Evolutionary conservation across 2,797 vertebrate genomes (phyloP), one percentile per base, ranked within the genome.

Genomic region (Tadarida brasiliensis): DNA sequence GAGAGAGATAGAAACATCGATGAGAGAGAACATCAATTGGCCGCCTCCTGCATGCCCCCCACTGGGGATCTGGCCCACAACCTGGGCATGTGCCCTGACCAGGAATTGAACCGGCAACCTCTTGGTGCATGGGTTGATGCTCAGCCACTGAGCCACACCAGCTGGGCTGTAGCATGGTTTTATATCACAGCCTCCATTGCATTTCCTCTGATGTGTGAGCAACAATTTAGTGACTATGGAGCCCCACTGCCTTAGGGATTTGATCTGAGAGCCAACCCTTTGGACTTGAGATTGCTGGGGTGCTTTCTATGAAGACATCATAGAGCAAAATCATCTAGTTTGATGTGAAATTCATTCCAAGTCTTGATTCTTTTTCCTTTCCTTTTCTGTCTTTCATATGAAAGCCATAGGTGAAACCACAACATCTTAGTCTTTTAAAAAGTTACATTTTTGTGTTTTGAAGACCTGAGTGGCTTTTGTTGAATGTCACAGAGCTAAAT

Each of bases 341-440:
- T 94, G 39, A 74, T 82, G 22, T 92, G 71, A 94, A 96, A 82
- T 5, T 35, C 83, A 30, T 96, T 81, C 33, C 20, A 68, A 80
- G 74, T 54, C 19, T 68, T 47, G 76, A 47, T 90, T 91, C 24
- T 87, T 95, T 78, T 59, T 68, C 44, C 90, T 81, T 87, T 86
- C 33, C 10, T 86, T 94, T 89, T 39, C 30, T 47, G 24, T 12
- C 20, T 86, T 94, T 47, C 92, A 39, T 28, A 0, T 56, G 65
- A 81, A 95, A 73, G 26, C 4, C 85, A 71, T 30, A 26, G 49
- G 26, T 90, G 35, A 88, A 89, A 73, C 9, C 26, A 73, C 17
- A 59, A 57, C 8, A 87, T 84, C 49, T 71, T 82, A 3, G 28
- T 91, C 44, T 88, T 80, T 51, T 54, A 49, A 74, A 91, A 65